phyloP scores from a whole-genome alignment of 2,888 invertebrate species.

The Parnassius orleans region DNA sequence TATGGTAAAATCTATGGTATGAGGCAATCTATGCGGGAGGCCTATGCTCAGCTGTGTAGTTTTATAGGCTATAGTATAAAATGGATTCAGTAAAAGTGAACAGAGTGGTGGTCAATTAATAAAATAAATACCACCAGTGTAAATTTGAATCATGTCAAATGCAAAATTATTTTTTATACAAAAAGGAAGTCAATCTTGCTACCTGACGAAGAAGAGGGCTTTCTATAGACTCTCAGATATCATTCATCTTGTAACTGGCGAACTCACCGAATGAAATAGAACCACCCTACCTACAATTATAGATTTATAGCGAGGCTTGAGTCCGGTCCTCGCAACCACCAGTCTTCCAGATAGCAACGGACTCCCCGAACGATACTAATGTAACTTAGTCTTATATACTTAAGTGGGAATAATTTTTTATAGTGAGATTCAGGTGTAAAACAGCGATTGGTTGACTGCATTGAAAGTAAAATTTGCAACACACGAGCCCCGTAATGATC shows the following conservation, averaged over 20 bases:
- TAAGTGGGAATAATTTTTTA: constrained; percentile 39
- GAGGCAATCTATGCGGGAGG: no score
- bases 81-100: no score
- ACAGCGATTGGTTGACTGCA: constrained; percentile 46
- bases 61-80: no score
- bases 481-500: not conserved
- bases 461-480: constrained; percentile 26
- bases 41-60: no score
- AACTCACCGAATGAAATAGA: constrained; percentile 51
- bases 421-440: constrained; percentile 49
- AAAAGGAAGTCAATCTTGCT: constrained; percentile 77
- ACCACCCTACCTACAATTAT: constrained; percentile 66
- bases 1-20: no score
- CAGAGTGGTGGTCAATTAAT: no score
- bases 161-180: not conserved
- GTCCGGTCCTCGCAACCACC: constrained; percentile 74
- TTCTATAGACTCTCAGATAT: constrained; percentile 42
- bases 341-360: constrained; percentile 75
- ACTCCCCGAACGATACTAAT: constrained; percentile 49
- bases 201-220: constrained; percentile 74
- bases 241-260: constrained; percentile 39
- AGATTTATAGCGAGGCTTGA: constrained; percentile 64
- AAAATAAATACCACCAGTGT: no score
- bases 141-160: no score
- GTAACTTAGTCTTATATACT: constrained; percentile 36